Evolutionary conservation across 2,113 vertebrate genomes (phyloP).

Genomic region (Pampusana beccarii): DNA sequence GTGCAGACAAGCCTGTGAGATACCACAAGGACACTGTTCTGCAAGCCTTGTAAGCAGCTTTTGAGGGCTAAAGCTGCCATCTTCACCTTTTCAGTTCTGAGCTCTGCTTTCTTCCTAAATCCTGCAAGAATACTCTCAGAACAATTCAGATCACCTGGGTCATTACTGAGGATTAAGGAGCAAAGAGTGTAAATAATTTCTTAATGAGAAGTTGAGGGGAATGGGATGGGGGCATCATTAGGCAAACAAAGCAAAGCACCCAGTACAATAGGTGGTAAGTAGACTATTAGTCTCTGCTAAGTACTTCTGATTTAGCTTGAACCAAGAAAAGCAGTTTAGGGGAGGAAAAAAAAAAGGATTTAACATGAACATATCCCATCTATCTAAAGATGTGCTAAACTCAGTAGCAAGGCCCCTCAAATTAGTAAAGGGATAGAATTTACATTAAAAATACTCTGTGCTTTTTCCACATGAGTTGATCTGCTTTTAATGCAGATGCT

Average conservation of each 20-base stretch:
- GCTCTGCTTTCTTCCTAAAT: background rate
- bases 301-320: background rate
- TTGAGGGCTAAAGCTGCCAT: background rate
- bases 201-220: background rate
- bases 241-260: slow-evolving; percentile 8
- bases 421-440: background rate
- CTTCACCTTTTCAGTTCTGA: background rate
- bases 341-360: background rate
- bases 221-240: background rate
- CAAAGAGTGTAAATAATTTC: background rate
- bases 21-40: background rate
- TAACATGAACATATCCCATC: background rate
- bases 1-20: background rate
- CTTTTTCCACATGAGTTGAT: background rate
- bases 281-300: background rate
- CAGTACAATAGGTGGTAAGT: background rate
- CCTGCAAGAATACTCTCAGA: background rate
- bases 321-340: background rate
- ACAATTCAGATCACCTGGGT: background rate
- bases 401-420: background rate
- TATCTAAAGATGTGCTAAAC: slow-evolving; percentile 6
- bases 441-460: background rate
- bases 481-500: background rate
- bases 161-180: background rate
- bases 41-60: background rate